phyloP scores from a whole-genome alignment of 2,797 vertebrate genomes.

The Rhynchotus rufescens region DNA sequence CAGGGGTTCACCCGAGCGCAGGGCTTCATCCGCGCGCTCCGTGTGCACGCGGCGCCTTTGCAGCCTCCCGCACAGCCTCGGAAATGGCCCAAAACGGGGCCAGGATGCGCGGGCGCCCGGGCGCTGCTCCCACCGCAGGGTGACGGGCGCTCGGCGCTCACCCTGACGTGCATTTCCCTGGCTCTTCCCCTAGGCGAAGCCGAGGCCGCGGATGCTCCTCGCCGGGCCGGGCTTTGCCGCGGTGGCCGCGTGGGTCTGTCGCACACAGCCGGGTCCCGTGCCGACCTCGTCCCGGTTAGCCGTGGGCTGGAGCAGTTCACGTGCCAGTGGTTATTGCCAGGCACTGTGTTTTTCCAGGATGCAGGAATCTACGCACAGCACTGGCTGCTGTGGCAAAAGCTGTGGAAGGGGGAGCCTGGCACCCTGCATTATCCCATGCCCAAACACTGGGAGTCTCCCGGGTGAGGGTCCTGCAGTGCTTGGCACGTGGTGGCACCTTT shows the following conservation, averaged over 20 bases:
- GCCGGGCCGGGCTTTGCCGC: neutral
- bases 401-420: too few relatives aligned
- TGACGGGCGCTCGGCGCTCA: too few relatives aligned
- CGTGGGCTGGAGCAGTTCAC: slow-evolving; percentile 51
- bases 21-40: neutral
- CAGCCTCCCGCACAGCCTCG: neutral
- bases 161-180: neutral
- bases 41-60: neutral
- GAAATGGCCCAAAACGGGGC: too few relatives aligned
- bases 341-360: slow-evolving; percentile 47
- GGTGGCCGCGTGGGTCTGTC: neutral
- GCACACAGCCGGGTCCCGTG: neutral
- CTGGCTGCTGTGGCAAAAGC: neutral
- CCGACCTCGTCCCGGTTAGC: neutral
- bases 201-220: rapidly evolving
- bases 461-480: neutral
- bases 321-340: slow-evolving; percentile 64
- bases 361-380: slow-evolving; percentile 39
- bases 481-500: rapidly evolving
- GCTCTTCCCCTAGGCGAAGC: neutral
- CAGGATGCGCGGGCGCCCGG: too few relatives aligned
- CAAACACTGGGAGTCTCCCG: rapidly evolving
- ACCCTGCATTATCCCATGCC: too few relatives aligned
- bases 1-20: neutral
- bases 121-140: too few relatives aligned